A percentile compares a stretch with the other conserved stretches of the same genome.
Conservation (phyloP, 2,888 invertebrate species). For the Caenorhabditis japonica region DNA sequence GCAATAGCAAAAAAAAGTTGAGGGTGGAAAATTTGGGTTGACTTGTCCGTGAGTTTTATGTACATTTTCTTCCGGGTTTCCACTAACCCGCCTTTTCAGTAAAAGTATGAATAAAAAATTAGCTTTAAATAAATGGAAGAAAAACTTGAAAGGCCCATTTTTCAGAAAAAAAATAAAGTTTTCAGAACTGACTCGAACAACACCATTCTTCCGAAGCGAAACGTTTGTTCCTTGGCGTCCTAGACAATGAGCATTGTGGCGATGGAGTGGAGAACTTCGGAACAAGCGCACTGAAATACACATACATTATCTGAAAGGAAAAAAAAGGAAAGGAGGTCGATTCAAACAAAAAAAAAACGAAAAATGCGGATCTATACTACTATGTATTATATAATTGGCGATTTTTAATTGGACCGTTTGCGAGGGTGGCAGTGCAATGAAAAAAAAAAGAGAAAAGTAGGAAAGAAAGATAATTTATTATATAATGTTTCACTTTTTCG, state of each 20-base stretch:
- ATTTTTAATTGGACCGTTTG: background rate
- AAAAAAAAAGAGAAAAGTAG: conserved; percentile 2
- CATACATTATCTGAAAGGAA: no score
- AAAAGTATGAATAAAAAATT: no score
- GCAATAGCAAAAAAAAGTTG: no score
- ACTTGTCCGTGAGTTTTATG: no score
- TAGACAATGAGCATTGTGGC: conserved; percentile 22
- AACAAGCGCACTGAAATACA: conserved; percentile 12
- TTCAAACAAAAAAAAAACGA: background rate
- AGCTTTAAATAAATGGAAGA: no score
- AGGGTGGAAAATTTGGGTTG: no score
- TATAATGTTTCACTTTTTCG: background rate
- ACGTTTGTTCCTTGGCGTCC: conserved; percentile 4
- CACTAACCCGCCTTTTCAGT: no score
- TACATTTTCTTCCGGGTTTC: no score
- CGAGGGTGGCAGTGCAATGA: background rate
- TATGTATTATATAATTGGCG: background rate
- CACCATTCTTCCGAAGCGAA: conserved; percentile 9
- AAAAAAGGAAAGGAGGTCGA: background rate
- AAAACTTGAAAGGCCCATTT: no score
- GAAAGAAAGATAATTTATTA: background rate
- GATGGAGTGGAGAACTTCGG: conserved; percentile 12
- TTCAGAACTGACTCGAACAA: conserved; percentile 26
- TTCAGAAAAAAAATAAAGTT: background rate
- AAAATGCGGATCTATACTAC: background rate